A percentile compares a stretch with the other conserved stretches of the same genome.
Conservation (phyloP, 2,797 vertebrate species). For the Coilia nasus region DNA sequence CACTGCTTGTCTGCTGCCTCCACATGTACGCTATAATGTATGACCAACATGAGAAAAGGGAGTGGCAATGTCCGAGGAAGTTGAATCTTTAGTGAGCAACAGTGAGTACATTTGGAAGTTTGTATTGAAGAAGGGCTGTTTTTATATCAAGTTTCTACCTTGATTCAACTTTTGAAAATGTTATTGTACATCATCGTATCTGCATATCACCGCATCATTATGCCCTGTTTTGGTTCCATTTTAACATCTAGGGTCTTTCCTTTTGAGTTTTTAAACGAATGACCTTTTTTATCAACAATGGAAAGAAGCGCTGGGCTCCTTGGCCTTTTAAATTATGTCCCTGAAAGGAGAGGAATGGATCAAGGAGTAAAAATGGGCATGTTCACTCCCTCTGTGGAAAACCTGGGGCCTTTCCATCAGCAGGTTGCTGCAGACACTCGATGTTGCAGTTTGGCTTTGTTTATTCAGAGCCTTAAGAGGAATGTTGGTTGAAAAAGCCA, state of each 20-base stretch:
- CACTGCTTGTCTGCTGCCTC: not conserved
- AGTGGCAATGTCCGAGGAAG: not conserved
- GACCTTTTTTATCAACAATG: not conserved
- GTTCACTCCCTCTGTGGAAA: slow-evolving; percentile 70
- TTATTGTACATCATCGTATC: no score
- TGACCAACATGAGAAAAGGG: slow-evolving; percentile 2
- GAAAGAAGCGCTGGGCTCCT: not conserved
- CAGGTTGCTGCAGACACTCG: slow-evolving; percentile 63
- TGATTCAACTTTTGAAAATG: no score
- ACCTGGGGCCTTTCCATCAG: slow-evolving; percentile 34
- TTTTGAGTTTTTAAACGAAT: not conserved
- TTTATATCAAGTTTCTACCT: no score
- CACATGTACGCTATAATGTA: not conserved
- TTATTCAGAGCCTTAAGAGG: slow-evolving; percentile 69
- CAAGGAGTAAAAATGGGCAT: slow-evolving; percentile 67
- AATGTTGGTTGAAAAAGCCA: slow-evolving; percentile 57
- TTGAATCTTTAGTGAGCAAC: not conserved
- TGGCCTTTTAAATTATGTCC: not conserved
- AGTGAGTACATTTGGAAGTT: not conserved
- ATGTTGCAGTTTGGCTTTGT: slow-evolving; percentile 60
- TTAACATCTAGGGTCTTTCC: not conserved
- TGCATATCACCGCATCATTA: no score
- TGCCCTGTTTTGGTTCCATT: not conserved
- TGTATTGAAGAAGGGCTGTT: no score
- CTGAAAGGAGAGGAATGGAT: slow-evolving; percentile 58